Evolutionary conservation across 2,113 vertebrate species (phyloP).

Genomic region (Pseudopipra pipra): DNA sequence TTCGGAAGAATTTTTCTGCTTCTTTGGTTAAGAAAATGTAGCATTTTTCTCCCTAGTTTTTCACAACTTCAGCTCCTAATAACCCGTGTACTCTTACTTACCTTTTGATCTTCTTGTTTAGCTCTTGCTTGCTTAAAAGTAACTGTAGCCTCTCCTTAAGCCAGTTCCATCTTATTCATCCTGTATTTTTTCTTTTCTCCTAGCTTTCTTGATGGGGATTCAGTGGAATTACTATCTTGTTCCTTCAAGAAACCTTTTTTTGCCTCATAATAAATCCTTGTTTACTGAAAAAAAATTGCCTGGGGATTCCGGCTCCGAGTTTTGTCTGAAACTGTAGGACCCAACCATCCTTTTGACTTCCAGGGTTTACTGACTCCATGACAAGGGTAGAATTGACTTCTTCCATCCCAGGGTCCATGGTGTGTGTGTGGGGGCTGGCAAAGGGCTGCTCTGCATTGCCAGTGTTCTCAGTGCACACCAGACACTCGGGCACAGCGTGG

Average conservation of each 20-base stretch:
- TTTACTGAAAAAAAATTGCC: background rate
- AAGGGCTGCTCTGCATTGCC: background rate
- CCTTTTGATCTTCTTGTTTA: background rate
- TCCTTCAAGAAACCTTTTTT: background rate
- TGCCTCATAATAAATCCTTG: background rate
- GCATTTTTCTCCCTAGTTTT: background rate
- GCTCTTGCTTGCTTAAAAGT: background rate
- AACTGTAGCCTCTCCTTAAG: background rate
- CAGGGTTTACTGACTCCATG: fast-evolving
- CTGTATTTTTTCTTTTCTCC: background rate
- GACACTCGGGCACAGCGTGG: fast-evolving
- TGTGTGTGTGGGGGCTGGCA: background rate
- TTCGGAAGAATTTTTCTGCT: background rate
- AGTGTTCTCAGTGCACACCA: background rate
- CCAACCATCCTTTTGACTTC: background rate
- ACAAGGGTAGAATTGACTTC: background rate
- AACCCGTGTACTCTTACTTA: background rate
- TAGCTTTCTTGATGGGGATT: background rate
- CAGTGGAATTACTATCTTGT: background rate
- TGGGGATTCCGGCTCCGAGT: background rate
- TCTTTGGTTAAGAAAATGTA: background rate
- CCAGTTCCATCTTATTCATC: background rate
- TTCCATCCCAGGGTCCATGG: fast-evolving
- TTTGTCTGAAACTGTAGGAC: background rate
- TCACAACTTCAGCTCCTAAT: background rate